A percentile compares a stretch with the other conserved stretches of the same genome.
These are phyloP conservation scores for Melangyna quadrimaculata DNA, from an alignment of 2,888 invertebrate species.

Conservation along the genomic window DNA sequence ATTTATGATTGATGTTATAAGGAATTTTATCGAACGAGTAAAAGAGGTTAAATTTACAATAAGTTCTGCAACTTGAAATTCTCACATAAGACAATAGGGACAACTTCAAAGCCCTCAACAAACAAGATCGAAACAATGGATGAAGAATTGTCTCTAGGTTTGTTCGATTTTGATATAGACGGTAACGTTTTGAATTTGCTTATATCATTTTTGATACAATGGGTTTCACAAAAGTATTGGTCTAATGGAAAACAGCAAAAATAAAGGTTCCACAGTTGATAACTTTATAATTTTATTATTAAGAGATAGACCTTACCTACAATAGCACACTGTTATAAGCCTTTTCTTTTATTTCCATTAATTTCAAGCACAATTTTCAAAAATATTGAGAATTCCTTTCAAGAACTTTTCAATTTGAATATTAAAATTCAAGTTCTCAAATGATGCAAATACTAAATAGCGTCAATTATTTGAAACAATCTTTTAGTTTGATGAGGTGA, in stretches of 20 bases:
- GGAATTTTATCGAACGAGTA: neutral
- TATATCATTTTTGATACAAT: neutral
- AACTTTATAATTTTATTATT: neutral
- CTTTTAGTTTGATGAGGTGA: neutral
- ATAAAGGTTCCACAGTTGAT: neutral
- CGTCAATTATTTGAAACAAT: neutral
- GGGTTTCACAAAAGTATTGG: slow-evolving; percentile 7
- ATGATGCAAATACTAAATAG: neutral
- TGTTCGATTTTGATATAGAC: neutral
- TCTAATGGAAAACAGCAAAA: neutral
- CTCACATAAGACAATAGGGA: neutral
- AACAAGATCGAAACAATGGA: slow-evolving; percentile 1
- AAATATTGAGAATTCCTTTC: no score
- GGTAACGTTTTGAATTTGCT: neutral
- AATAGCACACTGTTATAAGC: neutral
- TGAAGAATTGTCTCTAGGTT: slow-evolving; percentile 10
- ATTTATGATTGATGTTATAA: neutral
- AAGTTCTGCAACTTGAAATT: slow-evolving; percentile 13
- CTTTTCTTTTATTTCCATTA: neutral
- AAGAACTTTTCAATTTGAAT: neutral
- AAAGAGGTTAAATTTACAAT: neutral
- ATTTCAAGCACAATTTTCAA: neutral
- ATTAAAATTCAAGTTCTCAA: neutral
- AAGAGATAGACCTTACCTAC: neutral
- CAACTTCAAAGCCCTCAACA: neutral